Percentiles rank a stretch among this genome's conserved stretches.
Conservation (phyloP, 2,797 vertebrate genomes). For the Myiotriccus ornatus region DNA sequence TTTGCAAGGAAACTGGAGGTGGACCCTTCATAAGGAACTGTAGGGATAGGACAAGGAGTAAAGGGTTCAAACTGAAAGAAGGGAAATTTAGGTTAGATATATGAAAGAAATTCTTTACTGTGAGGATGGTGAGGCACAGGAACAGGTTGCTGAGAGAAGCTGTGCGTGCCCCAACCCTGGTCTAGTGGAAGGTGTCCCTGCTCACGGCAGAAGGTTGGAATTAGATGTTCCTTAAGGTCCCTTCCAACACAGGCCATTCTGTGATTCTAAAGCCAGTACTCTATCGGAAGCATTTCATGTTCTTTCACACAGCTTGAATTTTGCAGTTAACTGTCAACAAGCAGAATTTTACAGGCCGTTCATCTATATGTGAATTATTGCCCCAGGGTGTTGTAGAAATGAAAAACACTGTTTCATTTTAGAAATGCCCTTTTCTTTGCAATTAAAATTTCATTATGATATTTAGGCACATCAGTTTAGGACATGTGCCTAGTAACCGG, state of each 20-base stretch:
- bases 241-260: background rate
- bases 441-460: slow-evolving; percentile 48
- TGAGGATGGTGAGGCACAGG: fast-evolving
- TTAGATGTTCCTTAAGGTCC: background rate
- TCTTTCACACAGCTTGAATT: background rate
- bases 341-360: slow-evolving; percentile 19
- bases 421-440: slow-evolving; percentile 17
- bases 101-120: background rate
- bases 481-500: background rate
- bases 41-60: background rate
- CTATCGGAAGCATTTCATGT: background rate
- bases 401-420: slow-evolving; percentile 10
- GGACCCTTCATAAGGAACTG: background rate
- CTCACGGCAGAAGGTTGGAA: background rate
- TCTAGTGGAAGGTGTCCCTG: background rate
- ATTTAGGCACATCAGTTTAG: slow-evolving; percentile 10
- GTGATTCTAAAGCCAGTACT: background rate
- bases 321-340: background rate
- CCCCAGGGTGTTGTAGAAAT: background rate
- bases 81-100: background rate
- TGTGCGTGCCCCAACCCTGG: background rate
- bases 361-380: slow-evolving; percentile 23
- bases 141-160: background rate
- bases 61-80: background rate
- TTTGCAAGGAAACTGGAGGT: background rate